These are phyloP conservation scores for Manduca sexta DNA, from an alignment of 1,140 invertebrate species.

Conservation along the genomic window DNA sequence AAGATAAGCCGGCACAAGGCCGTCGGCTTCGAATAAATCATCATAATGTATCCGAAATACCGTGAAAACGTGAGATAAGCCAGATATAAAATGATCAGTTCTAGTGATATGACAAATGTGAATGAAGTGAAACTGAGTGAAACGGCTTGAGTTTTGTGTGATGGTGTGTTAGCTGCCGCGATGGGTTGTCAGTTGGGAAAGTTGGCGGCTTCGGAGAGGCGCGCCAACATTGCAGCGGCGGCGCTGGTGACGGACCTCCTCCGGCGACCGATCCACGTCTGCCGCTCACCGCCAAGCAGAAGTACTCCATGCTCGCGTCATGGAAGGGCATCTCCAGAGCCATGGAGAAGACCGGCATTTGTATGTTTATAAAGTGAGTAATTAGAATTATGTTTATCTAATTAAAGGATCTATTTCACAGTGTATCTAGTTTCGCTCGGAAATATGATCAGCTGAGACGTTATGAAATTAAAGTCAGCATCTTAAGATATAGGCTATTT, in stretches of 20 bases:
- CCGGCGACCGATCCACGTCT: constrained; percentile 83
- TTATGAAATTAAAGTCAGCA: too few relatives aligned
- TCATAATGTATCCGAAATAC: too few relatives aligned
- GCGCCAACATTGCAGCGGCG: constrained; percentile 57
- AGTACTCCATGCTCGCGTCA: constrained; percentile 89
- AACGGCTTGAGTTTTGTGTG: too few relatives aligned
- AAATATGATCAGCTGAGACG: too few relatives aligned
- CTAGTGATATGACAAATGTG: too few relatives aligned
- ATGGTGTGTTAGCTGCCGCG: background rate
- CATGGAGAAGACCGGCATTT: constrained; percentile 89
- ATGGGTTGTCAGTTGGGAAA: constrained; percentile 89
- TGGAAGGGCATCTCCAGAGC: constrained; percentile 92
- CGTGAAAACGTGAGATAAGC: too few relatives aligned
- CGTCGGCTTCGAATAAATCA: background rate
- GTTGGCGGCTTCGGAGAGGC: constrained; percentile 75
- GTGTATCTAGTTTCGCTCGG: too few relatives aligned
- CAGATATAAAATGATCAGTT: too few relatives aligned
- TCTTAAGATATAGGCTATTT: too few relatives aligned
- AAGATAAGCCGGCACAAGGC: constrained; percentile 14
- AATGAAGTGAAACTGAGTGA: too few relatives aligned
- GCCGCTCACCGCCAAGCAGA: constrained; percentile 89
- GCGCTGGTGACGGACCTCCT: constrained; percentile 67
- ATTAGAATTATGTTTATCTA: background rate
- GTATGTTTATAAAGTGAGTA: constrained; percentile 93
- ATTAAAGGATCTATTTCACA: too few relatives aligned